Conservation (phyloP, 2,797 vertebrate genomes). For the Melanotaenia pygmaea region DNA sequence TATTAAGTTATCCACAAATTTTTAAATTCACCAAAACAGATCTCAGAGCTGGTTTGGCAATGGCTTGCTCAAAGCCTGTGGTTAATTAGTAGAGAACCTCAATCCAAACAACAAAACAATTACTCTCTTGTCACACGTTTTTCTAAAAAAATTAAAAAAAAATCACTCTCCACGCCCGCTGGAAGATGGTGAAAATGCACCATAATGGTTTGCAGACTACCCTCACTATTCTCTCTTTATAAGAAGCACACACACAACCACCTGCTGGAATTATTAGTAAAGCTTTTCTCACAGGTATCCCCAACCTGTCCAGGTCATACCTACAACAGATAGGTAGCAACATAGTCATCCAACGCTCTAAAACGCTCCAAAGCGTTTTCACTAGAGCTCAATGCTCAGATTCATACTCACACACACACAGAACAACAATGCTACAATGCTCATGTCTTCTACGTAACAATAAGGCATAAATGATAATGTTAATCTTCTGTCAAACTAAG, state of each 20-base stretch:
- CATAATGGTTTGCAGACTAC: conserved; percentile 73
- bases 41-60: conserved; percentile 30
- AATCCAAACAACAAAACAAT: conserved; percentile 28
- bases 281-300: conserved; percentile 86
- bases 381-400: conserved; percentile 55
- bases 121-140: conserved; percentile 70
- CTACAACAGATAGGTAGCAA: conserved; percentile 73
- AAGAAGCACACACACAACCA: conserved; percentile 60
- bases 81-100: conserved; percentile 44
- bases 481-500: conserved; percentile 82
- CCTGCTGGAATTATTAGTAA: conserved; percentile 89
- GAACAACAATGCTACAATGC: conserved; percentile 81
- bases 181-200: conserved; percentile 75
- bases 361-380: conserved; percentile 77
- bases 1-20: conserved; percentile 34
- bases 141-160: conserved; percentile 5
- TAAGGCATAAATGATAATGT: conserved; percentile 87
- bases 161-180: conserved; percentile 79
- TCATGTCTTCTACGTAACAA: conserved; percentile 82
- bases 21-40: conserved; percentile 24
- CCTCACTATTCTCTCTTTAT: conserved; percentile 71
- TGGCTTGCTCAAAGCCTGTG: conserved; percentile 44
- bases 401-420: conserved; percentile 34
- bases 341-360: conserved; percentile 53
- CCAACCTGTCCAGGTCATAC: conserved; percentile 65